These are phyloP conservation scores for Vulpes ferrilata DNA, from an alignment of 2,113 vertebrate species.

Conservation along the genomic window DNA sequence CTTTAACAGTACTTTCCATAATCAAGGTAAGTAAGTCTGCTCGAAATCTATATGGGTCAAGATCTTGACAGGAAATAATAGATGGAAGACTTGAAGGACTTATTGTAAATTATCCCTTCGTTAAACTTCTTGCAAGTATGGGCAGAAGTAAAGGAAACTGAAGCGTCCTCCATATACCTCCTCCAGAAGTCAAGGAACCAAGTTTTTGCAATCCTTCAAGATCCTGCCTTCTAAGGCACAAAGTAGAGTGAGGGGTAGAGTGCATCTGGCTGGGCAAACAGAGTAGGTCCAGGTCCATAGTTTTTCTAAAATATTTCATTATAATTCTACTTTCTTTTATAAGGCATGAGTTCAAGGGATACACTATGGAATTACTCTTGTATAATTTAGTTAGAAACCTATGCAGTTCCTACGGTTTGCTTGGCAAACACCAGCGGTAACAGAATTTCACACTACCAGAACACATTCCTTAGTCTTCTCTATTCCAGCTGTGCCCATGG, in stretches of 20 bases:
- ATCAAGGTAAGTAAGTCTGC: background rate
- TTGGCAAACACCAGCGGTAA: background rate
- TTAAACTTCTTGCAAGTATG: slow-evolving; percentile 1
- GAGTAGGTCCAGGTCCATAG: background rate
- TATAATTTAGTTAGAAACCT: slow-evolving; percentile 1
- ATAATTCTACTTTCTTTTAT: slow-evolving; percentile 4
- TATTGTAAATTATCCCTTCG: background rate
- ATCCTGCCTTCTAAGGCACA: background rate
- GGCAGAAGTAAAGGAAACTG: background rate
- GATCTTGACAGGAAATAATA: slow-evolving; percentile 34
- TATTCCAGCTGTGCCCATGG: background rate
- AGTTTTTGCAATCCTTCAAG: background rate
- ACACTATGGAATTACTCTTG: background rate
- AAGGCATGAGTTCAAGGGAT: background rate
- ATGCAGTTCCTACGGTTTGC: background rate
- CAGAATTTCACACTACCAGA: background rate
- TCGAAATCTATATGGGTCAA: background rate
- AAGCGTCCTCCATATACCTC: background rate
- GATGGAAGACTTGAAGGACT: background rate
- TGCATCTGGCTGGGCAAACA: background rate
- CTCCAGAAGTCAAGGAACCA: background rate
- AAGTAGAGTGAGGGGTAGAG: background rate
- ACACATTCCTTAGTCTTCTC: background rate
- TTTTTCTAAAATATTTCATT: slow-evolving; percentile 36
- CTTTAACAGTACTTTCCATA: background rate